Percentiles rank a stretch among this genome's conserved stretches.
These are phyloP conservation scores for Champsocephalus gunnari DNA, from an alignment of 2,797 vertebrate species.

Conservation along the genomic window DNA sequence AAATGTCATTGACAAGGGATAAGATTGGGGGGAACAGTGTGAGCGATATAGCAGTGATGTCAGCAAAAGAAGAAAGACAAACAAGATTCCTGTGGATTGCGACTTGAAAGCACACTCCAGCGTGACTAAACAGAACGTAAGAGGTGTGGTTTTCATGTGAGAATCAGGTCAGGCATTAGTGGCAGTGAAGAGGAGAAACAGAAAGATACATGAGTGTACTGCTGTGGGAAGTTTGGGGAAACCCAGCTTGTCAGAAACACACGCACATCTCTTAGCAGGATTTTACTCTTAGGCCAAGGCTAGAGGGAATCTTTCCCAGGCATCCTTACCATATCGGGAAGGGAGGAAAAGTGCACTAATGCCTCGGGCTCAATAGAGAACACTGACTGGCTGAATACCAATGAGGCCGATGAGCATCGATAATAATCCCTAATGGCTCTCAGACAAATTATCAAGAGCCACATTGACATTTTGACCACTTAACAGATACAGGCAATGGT, in stretches of 20 bases:
- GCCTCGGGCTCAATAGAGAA: constrained; percentile 40
- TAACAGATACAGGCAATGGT: constrained; percentile 27
- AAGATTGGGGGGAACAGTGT: constrained; percentile 8
- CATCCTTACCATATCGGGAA: constrained; percentile 58
- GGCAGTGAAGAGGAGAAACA: constrained; percentile 37
- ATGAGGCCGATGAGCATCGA: constrained; percentile 25
- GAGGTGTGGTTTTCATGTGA: constrained; percentile 37
- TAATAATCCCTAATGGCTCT: constrained; percentile 58
- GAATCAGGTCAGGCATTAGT: constrained; percentile 45
- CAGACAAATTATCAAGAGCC: constrained; percentile 46
- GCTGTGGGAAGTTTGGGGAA: constrained; percentile 47
- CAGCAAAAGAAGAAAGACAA: constrained; percentile 49
- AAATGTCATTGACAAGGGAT: not conserved
- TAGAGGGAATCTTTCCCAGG: constrained; percentile 50
- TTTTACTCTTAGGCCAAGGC: constrained; percentile 46
- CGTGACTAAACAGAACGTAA: constrained; percentile 46
- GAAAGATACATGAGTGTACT: constrained; percentile 25
- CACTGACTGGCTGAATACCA: constrained; percentile 58
- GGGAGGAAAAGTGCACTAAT: constrained; percentile 39
- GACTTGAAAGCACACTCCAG: constrained; percentile 37
- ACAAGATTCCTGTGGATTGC: constrained; percentile 46
- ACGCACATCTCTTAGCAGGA: constrained; percentile 22
- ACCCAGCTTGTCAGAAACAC: constrained; percentile 42
- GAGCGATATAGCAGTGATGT: constrained; percentile 33
- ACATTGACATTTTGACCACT: constrained; percentile 58